Conservation (phyloP, 1,140 invertebrate species). For the Drosophila leontia region DNA sequence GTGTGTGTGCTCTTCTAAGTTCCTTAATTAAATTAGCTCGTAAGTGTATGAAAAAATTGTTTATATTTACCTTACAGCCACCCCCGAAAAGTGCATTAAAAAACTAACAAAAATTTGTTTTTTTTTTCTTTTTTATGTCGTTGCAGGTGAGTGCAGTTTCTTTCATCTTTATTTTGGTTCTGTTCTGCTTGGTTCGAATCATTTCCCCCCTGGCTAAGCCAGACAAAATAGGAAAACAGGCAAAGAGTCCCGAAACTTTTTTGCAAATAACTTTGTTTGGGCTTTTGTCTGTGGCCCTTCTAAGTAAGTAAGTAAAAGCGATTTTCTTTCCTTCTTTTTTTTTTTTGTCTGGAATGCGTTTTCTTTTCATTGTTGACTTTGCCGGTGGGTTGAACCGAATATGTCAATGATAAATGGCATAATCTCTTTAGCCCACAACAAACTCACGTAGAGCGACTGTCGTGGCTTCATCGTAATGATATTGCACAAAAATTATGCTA, state of each 20-base stretch:
- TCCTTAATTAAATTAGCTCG: conserved; percentile 32
- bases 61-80: conserved; percentile 22
- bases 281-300: conserved; percentile 3
- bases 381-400: conserved; percentile 32
- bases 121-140: conserved; percentile 2
- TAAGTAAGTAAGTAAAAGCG: conserved; percentile 48
- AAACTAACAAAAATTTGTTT: conserved; percentile 26
- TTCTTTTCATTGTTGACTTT: neutral
- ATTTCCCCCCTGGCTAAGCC: conserved; percentile 35
- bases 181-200: conserved; percentile 27
- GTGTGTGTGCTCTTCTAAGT: neutral
- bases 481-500: conserved; percentile 81
- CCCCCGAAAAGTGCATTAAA: conserved; percentile 35
- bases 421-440: conserved; percentile 57
- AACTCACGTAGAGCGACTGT: conserved; percentile 15
- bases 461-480: conserved; percentile 58
- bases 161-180: conserved; percentile 46
- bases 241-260: conserved; percentile 25
- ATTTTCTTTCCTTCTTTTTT: conserved; percentile 26
- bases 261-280: conserved; percentile 24
- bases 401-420: conserved; percentile 77
- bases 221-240: conserved; percentile 6
- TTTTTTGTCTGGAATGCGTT: conserved; percentile 26
- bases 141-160: conserved; percentile 72
- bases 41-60: neutral